A percentile compares a stretch with the other conserved stretches of the same genome.
Conservation (phyloP, 2,113 vertebrate species). For the Toxotes chatareus region DNA sequence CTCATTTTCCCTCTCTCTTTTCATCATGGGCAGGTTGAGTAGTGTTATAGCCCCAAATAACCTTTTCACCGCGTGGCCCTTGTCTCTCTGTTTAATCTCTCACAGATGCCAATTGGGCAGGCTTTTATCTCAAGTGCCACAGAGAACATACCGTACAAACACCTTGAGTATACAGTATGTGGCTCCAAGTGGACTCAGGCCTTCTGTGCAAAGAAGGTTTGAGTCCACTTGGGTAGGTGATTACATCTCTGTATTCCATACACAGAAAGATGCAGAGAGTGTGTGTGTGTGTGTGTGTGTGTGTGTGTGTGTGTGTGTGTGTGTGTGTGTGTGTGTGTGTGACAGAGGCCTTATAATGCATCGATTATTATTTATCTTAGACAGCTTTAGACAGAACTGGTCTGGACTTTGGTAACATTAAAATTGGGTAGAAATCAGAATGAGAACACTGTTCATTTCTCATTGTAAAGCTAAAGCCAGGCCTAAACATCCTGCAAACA, state of each 20-base stretch:
- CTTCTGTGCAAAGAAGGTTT: neutral
- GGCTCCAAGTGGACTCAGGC: neutral
- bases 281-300: neutral
- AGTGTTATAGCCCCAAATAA: constrained; percentile 58
- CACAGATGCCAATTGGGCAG: constrained; percentile 27
- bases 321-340: too few relatives aligned
- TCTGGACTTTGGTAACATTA: neutral
- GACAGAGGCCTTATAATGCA: too few relatives aligned
- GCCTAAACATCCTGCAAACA: neutral
- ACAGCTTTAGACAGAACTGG: too few relatives aligned
- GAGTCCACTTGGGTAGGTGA: neutral
- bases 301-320: too few relatives aligned
- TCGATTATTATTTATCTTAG: too few relatives aligned
- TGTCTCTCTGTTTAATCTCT: constrained; percentile 49
- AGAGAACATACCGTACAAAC: constrained; percentile 8
- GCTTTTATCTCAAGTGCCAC: constrained; percentile 54
- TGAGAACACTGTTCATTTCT: neutral
- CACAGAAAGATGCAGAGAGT: neutral
- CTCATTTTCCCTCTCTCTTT: constrained; percentile 51
- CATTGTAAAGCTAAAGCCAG: neutral
- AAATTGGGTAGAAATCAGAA: neutral
- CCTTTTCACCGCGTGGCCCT: constrained; percentile 51
- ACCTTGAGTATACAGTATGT: constrained; percentile 16
- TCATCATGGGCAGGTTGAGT: constrained; percentile 59
- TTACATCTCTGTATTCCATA: neutral